A percentile compares a stretch with the other conserved stretches of the same genome.
Conservation (phyloP, 2,113 vertebrate genomes). For the Cinclus cinclus region DNA sequence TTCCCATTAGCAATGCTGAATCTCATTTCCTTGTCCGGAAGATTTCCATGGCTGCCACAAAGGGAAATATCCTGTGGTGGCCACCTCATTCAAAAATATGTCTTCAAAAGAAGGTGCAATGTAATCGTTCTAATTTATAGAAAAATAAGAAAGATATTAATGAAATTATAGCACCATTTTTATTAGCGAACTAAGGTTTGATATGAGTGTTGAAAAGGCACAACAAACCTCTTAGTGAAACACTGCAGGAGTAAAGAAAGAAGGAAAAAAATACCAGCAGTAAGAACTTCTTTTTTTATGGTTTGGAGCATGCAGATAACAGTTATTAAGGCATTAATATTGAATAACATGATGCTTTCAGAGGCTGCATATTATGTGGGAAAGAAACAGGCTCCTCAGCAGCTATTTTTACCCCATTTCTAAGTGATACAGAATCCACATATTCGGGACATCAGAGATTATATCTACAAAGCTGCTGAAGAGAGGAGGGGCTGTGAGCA, state of each 20-base stretch:
- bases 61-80: neutral
- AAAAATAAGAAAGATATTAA: neutral
- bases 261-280: neutral
- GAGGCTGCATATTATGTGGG: neutral
- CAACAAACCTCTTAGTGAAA: neutral
- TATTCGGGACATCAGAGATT: neutral
- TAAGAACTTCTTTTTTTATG: neutral
- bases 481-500: neutral
- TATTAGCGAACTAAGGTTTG: neutral
- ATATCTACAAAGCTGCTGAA: neutral
- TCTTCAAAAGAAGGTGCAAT: neutral
- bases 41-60: neutral
- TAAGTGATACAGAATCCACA: neutral
- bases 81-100: neutral
- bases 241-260: neutral
- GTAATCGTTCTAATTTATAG: neutral
- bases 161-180: neutral
- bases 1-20: neutral
- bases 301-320: neutral
- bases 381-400: neutral
- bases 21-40: constrained; percentile 13
- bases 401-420: neutral
- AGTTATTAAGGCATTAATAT: neutral
- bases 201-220: neutral
- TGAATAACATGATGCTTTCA: neutral